A percentile compares a stretch with the other conserved stretches of the same genome.
phyloP scores from a whole-genome alignment of 2,113 vertebrate genomes.

The Plecotus auritus region DNA sequence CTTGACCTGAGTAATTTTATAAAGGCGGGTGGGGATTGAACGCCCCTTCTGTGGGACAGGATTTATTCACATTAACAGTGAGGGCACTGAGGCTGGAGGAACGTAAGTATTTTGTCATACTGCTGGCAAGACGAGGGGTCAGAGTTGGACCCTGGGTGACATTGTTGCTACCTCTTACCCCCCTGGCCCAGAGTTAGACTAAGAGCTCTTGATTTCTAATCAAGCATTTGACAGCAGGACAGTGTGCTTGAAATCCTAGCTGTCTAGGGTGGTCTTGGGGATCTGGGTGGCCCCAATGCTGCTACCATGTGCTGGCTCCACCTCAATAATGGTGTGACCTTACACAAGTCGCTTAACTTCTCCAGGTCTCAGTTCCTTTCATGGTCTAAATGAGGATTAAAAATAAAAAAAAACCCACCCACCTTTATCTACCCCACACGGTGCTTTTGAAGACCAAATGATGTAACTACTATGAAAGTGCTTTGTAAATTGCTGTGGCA shows the following conservation, averaged over 20 bases:
- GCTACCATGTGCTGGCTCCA: background rate
- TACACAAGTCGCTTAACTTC: conserved; percentile 37
- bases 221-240: background rate
- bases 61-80: background rate
- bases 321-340: conserved; percentile 16
- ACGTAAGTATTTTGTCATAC: background rate
- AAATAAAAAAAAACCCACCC: background rate
- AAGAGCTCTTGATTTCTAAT: background rate
- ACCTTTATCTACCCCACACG: background rate
- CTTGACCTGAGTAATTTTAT: background rate
- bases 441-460: conserved; percentile 16
- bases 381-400: conserved; percentile 39
- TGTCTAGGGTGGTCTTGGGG: conserved; percentile 29
- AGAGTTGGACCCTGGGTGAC: background rate
- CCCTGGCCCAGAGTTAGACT: background rate
- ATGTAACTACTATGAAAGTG: conserved; percentile 17
- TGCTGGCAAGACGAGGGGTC: background rate
- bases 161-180: background rate
- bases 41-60: accelerated
- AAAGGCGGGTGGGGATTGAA: background rate
- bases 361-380: conserved; percentile 30
- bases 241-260: background rate
- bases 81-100: background rate
- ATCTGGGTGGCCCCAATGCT: background rate
- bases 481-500: conserved; percentile 43